Evolutionary conservation across 2,113 vertebrate genomes (phyloP), one percentile per base, ranked within the genome.

Genomic region (Campylomormyrus numenius): DNA sequence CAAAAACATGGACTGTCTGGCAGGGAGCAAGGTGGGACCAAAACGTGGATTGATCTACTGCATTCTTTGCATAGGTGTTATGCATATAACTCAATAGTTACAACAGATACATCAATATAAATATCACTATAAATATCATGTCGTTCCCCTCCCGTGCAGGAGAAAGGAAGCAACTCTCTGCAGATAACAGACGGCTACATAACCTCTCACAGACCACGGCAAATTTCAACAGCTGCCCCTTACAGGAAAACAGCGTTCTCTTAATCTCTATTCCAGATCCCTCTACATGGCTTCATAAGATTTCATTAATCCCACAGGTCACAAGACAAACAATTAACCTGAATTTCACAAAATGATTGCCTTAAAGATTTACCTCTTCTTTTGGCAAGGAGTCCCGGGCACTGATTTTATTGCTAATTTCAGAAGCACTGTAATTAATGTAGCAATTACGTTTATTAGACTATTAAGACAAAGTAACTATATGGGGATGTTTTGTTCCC

Each of bases 281-380:
- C 88, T 83, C n/a, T 42, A 83, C 46, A 8, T 11, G 42, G 45
- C 24, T 49, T 53, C 21, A 9, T 19, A 89, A 9, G 19, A 52
- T 83, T 83, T 89, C 49, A 84, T 89, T 74, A 83, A 35, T 53
- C 52, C 50, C n/a, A n/a, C 17, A 84, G 31, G 70, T 56, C 8
- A 52, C 31, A 31, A 53, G 48, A 50, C 17, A 89, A 84, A 84
- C 49, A 89, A 83, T 50, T 88, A 88, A 70, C 90, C 88, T 70
- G 70, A 27, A 31, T 85, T 42, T 42, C 85, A 52, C 85, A 89
- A 85, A 88, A 91, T 88, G 48, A 80, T 27, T 83, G 84, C 85
- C 39, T 50, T 80, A 52, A 85, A 92, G 88, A 93, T 92, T 92
- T 92, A 91, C 91, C 9, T 91, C 86, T 87, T 77, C 77, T 91